Conservation (phyloP, 2,888 invertebrate species). For the Cyclophora albipunctata region DNA sequence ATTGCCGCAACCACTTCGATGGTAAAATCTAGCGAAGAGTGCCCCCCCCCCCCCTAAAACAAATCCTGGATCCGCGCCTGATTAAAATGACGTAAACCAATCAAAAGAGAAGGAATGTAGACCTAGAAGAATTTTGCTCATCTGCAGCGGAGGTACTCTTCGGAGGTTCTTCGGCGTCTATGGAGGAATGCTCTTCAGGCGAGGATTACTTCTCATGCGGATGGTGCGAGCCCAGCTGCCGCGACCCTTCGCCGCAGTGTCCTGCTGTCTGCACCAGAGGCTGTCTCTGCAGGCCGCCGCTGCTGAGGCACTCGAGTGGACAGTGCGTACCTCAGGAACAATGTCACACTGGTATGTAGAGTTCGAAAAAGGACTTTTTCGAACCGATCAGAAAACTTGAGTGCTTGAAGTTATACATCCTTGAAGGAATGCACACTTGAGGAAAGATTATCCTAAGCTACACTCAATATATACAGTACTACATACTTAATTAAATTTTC, state of each 20-base stretch:
- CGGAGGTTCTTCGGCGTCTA: constrained; percentile 23
- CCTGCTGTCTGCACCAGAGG: constrained; percentile 43
- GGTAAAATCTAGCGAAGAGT: too few relatives aligned
- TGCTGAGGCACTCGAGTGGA: constrained; percentile 48
- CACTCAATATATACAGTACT: background rate
- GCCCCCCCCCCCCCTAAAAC: too few relatives aligned
- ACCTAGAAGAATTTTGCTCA: too few relatives aligned
- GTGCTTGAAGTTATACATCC: background rate
- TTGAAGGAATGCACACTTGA: background rate
- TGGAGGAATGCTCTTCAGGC: constrained; percentile 50
- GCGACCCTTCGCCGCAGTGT: constrained; percentile 37
- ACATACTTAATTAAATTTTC: too few relatives aligned
- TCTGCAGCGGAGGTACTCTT: constrained; percentile 24
- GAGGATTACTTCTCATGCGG: constrained; percentile 55
- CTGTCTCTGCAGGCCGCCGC: constrained; percentile 49
- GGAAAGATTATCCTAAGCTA: background rate
- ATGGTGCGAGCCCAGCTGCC: constrained; percentile 57
- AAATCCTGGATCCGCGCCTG: too few relatives aligned
- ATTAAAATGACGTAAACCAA: too few relatives aligned
- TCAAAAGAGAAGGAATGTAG: too few relatives aligned
- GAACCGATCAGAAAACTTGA: too few relatives aligned
- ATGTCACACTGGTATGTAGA: constrained; percentile 38
- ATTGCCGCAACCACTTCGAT: too few relatives aligned
- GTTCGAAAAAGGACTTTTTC: background rate
- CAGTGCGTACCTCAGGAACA: constrained; percentile 39